Percentiles rank a stretch among this genome's conserved stretches.
Evolutionary conservation across 1,140 invertebrate species (phyloP).

Genomic region (Bombyx mori): ASM3026992v2 NC_085124.1:5745501-5746000

Average conservation of each 20-base stretch:
- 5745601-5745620: too few species aligned
- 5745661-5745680: too few species aligned
- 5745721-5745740: slow-evolving; percentile 31
- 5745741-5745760: slow-evolving; percentile 53
- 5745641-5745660: too few species aligned
- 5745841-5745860: slow-evolving; percentile 35
- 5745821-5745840: slow-evolving; percentile 56
- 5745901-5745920: slow-evolving; percentile 55
- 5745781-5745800: slow-evolving; percentile 42
- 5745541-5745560: too few species aligned
- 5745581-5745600: too few species aligned
- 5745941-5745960: slow-evolving; percentile 19
- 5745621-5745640: too few species aligned
- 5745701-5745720: slow-evolving; percentile 49
- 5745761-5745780: slow-evolving; percentile 55
- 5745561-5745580: too few species aligned
- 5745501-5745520: too few species aligned
- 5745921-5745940: slow-evolving; percentile 45
- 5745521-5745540: too few species aligned
- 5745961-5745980: slow-evolving; percentile 19
- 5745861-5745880: slow-evolving; percentile 25
- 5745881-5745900: slow-evolving; percentile 38
- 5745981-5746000: slow-evolving; percentile 26
- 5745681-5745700: slow-evolving; percentile 12
- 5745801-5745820: slow-evolving; percentile 53